Conservation (phyloP, 1,140 invertebrate genomes). For the Temnothorax curvispinosus region DNA sequence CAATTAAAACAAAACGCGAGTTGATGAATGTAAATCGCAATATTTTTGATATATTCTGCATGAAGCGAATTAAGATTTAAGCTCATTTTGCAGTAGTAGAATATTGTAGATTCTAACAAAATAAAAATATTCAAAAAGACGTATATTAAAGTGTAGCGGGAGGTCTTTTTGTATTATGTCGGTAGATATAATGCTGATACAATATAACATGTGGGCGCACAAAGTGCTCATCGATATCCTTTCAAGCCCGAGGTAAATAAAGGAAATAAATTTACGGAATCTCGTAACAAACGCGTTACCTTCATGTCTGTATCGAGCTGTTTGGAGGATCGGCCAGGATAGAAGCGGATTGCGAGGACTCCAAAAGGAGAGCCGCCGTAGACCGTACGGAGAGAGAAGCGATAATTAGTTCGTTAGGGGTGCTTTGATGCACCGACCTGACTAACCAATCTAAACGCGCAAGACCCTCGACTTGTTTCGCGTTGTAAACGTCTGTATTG, state of each 20-base stretch:
- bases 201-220: not conserved
- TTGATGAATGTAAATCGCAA: conserved; percentile 44
- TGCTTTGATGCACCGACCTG: conserved; percentile 65
- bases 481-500: conserved; percentile 45
- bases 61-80: conserved; percentile 12
- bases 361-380: conserved; percentile 31
- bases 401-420: conserved; percentile 74
- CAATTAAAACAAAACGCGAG: conserved; percentile 47
- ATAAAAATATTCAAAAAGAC: not conserved
- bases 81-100: not conserved
- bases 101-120: not conserved
- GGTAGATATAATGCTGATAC: not conserved
- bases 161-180: not conserved
- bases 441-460: conserved; percentile 53
- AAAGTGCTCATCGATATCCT: not conserved
- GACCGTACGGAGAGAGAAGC: conserved; percentile 37
- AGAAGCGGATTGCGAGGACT: conserved; percentile 36
- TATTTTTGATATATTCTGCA: not conserved
- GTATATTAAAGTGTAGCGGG: not conserved
- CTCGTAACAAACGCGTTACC: not conserved
- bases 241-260: not conserved
- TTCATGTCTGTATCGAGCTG: not conserved
- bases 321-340: conserved; percentile 43
- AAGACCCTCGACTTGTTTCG: conserved; percentile 46
- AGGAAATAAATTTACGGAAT: conserved; percentile 23